Conservation (phyloP, 2,888 invertebrate genomes). For the Melinaea menophilus region DNA sequence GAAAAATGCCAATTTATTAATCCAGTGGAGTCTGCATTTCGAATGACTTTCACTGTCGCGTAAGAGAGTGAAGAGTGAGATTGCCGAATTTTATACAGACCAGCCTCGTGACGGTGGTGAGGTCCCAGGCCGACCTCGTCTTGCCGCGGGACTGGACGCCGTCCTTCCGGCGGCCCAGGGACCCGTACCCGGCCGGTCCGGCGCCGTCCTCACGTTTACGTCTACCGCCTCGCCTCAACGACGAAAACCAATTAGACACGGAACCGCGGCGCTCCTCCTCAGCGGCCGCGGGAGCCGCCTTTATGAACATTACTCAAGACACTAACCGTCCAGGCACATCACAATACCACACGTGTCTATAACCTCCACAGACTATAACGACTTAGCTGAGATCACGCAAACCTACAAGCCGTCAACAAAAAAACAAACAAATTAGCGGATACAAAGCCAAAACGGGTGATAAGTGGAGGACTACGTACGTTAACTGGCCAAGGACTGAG, state of each 20-base stretch:
- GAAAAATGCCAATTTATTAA: constrained; percentile 61
- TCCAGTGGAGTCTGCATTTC: constrained; percentile 52
- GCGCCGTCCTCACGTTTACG: constrained; percentile 66
- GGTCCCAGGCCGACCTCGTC: constrained; percentile 79
- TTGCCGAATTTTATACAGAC: constrained; percentile 62
- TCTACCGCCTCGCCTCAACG: constrained; percentile 81
- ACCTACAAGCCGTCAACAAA: constrained; percentile 62
- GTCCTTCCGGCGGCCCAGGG: constrained; percentile 73
- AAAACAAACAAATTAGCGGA: constrained; percentile 47
- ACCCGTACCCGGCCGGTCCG: constrained; percentile 69
- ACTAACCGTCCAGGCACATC: constrained; percentile 62
- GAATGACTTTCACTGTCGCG: constrained; percentile 34
- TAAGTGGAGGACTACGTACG: constrained; percentile 60
- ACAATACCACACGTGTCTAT: constrained; percentile 51
- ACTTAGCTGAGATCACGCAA: constrained; percentile 56
- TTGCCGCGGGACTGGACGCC: constrained; percentile 66
- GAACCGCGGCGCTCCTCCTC: constrained; percentile 82
- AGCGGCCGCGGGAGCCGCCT: constrained; percentile 66
- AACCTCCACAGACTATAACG: constrained; percentile 51
- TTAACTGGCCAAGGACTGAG: constrained; percentile 39
- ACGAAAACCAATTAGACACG: constrained; percentile 89
- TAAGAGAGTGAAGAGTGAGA: constrained; percentile 21
- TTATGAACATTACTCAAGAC: constrained; percentile 74
- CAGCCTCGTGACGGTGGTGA: constrained; percentile 76
- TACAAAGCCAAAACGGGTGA: constrained; percentile 65